Evolutionary conservation across 2,888 invertebrate species (phyloP), one percentile per base, ranked within the genome.

Genomic region (Cosmia trapezina): DNA sequence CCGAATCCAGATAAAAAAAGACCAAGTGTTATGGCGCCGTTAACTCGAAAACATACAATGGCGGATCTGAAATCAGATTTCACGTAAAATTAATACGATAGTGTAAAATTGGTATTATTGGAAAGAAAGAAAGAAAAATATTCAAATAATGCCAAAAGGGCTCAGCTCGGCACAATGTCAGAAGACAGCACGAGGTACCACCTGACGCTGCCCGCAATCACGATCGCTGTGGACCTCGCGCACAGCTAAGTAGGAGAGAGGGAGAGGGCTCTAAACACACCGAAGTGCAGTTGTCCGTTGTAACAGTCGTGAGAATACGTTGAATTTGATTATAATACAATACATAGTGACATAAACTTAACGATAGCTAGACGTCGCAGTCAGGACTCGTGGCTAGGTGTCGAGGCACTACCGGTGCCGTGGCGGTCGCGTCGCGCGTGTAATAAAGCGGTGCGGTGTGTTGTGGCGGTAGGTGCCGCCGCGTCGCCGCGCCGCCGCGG

Each of bases 361-460:
- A 17, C 28, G 45, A 45, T 61, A 63, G 14, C 2, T 63, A 49
- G 47, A 33, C 33, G n/a, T 49, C 19, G 47, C 47, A 19, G 12
- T 47, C 28, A 19, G 28, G 19, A 28, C 8, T n/a, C 12, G 62
- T 8, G 47, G 5, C 59, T 45, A 61, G 45, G 43, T 17, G 60
- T n/a, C 2, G 28, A 7, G 28, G 19, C 19, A 28, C 28, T 28
- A 3, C 28, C 28, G 28, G 28, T 28, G 28, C 28, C 28, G 28
- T 28, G 45, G 28, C 62, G 28, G 61, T 1, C 11, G 12, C 1
- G 47, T 12, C 17, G 28, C 33, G 63, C 49, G 63, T 63, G 63
- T 63, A 63, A 51, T 63, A 63, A n/a, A 63, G 63, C 63, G 63
- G 63, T 62, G 62, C 61, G 6, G 9, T 45, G 60, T 22, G 61